Conservation (phyloP, 1,140 invertebrate genomes). For the Trachymyrmex septentrionalis region DNA sequence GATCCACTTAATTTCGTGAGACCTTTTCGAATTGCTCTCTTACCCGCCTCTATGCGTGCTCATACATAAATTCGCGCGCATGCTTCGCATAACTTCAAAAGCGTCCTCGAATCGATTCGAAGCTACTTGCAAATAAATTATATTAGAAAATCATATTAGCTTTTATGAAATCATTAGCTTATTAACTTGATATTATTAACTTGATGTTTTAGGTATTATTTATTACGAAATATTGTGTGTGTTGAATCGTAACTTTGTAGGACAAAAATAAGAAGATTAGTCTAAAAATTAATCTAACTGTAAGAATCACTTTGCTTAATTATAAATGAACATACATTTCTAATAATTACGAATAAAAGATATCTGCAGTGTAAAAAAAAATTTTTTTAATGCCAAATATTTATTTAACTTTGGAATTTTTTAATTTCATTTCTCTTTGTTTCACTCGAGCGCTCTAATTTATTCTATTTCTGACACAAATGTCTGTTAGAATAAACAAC, state of each 20-base stretch:
- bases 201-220: conserved; percentile 13
- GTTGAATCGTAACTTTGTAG: background rate
- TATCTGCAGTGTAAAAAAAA: too few relatives aligned
- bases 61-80: conserved; percentile 43
- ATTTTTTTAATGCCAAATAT: too few relatives aligned
- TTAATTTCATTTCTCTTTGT: too few relatives aligned
- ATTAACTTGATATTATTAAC: conserved; percentile 37
- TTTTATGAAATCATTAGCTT: background rate
- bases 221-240: background rate
- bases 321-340: background rate
- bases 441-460: background rate
- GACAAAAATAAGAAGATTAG: background rate
- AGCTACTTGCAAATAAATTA: background rate
- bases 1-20: conserved; percentile 43
- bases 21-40: conserved; percentile 10
- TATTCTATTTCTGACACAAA: background rate
- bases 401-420: too few relatives aligned
- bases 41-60: background rate
- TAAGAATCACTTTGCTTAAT: background rate
- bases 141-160: conserved; percentile 7
- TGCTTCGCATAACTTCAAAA: conserved; percentile 39
- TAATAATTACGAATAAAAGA: background rate
- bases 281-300: background rate
- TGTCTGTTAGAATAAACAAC: background rate
- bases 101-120: background rate